phyloP scores from a whole-genome alignment of 2,888 invertebrate species.

The Portevinia maculata region DNA sequence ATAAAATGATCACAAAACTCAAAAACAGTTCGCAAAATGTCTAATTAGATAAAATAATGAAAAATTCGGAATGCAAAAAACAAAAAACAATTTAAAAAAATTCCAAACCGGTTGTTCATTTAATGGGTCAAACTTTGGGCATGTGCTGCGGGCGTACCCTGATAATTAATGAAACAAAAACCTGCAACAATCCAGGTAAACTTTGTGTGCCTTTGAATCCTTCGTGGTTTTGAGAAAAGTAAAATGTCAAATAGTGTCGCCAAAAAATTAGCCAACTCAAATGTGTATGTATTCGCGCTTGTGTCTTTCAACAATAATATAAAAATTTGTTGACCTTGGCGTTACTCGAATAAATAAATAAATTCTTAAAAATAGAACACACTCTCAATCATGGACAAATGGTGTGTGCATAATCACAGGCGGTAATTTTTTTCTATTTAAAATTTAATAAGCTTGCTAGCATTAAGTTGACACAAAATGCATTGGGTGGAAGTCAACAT shows the following conservation, averaged over 20 bases:
- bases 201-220: neutral
- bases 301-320: slow-evolving; percentile 14
- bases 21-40: slow-evolving; percentile 11
- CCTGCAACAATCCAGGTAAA: slow-evolving; percentile 80
- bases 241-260: slow-evolving; percentile 15
- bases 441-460: neutral
- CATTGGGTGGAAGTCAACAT: slow-evolving; percentile 3
- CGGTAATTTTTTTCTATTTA: neutral
- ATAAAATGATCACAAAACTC: slow-evolving; percentile 10
- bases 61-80: slow-evolving; percentile 9
- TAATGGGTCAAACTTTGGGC: slow-evolving; percentile 79
- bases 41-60: slow-evolving; percentile 36
- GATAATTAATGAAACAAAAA: slow-evolving; percentile 78
- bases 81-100: slow-evolving; percentile 7
- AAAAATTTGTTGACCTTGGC: slow-evolving; percentile 56
- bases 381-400: slow-evolving; percentile 32
- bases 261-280: neutral
- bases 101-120: slow-evolving; percentile 37
- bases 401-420: slow-evolving; percentile 20
- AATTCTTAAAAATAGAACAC: slow-evolving; percentile 46
- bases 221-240: slow-evolving; percentile 31
- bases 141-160: slow-evolving; percentile 78
- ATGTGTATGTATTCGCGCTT: neutral
- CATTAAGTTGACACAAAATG: slow-evolving; percentile 13
- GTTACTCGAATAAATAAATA: slow-evolving; percentile 37